These are phyloP conservation scores for Triplophysa bombifrons DNA, from an alignment of 2,797 vertebrate species.

Conservation along the genomic window DNA sequence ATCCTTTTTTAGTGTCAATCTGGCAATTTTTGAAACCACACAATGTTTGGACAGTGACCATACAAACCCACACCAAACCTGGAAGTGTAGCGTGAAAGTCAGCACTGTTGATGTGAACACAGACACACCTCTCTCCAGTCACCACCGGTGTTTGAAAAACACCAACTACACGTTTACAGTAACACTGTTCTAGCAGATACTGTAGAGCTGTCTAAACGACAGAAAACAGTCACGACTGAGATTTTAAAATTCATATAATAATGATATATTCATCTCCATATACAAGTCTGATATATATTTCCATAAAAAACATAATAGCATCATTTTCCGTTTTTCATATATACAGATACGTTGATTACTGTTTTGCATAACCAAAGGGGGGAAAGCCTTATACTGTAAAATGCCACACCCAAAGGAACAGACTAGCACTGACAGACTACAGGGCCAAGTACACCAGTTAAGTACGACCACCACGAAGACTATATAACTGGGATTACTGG, in stretches of 20 bases:
- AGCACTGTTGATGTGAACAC: slow-evolving; percentile 67
- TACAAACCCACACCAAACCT: neutral
- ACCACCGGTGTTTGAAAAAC: slow-evolving; percentile 50
- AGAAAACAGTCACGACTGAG: slow-evolving; percentile 81
- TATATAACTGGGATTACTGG: slow-evolving; percentile 81
- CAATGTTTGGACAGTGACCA: neutral
- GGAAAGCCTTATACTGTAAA: slow-evolving; percentile 67
- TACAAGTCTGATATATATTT: slow-evolving; percentile 78
- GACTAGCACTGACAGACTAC: slow-evolving; percentile 61
- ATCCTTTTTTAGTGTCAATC: slow-evolving; percentile 5
- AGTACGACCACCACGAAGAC: slow-evolving; percentile 80
- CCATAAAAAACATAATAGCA: slow-evolving; percentile 78
- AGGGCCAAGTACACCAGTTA: slow-evolving; percentile 61
- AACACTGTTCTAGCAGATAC: slow-evolving; percentile 56
- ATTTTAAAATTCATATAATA: slow-evolving; percentile 81
- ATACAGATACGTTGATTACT: slow-evolving; percentile 76
- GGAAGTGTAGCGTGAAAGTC: slow-evolving; percentile 62
- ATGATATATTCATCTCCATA: slow-evolving; percentile 78
- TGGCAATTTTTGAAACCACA: neutral
- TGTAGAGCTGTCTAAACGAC: slow-evolving; percentile 68
- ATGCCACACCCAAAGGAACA: slow-evolving; percentile 71
- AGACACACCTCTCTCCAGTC: slow-evolving; percentile 40
- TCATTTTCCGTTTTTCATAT: slow-evolving; percentile 82
- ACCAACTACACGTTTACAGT: slow-evolving; percentile 48
- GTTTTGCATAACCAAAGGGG: slow-evolving; percentile 84